Evolutionary conservation across 2,888 invertebrate genomes (phyloP), one percentile per base, ranked within the genome.

Genomic region (Scaptomyza parva): DNA sequence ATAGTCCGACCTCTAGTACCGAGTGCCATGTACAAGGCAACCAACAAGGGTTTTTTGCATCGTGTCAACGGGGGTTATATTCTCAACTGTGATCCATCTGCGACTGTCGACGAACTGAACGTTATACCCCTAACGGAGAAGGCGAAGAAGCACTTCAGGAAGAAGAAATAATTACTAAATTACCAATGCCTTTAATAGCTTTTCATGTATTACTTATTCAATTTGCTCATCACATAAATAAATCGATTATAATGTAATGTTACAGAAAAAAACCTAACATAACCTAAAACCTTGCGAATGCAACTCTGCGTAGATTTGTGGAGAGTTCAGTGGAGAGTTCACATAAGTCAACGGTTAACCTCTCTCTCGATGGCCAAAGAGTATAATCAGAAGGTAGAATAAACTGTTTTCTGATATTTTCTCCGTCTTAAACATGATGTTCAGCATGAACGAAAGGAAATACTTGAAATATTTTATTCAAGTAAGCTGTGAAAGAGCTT

Each of bases 401-500:
- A n/a, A n/a, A n/a, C 6, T 4, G 24, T 24, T 24, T 7, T 24
- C 8, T 24, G 24, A 7, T 24, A 7, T 24, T 24, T 24, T 24
- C 8, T 4, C 3, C 6, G 22, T 24, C 5, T 24, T 24, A n/a
- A n/a, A n/a, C 6, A 3, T 24, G 22, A 6, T 24, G 22, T 24
- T 1, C 6, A 6, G 22, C 6, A 9, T 28, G n/a, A n/a, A n/a
- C n/a, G n/a, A n/a, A n/a, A n/a, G n/a, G n/a, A n/a, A n/a, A n/a
- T n/a, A n/a, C 2, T 14, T 8, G 0, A 33, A 2, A n/a, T 33
- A 14, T 35, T 35, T 35, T 7, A 9, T 14, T 35, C 17, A 17
- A 30, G 28, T 4, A 26, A 30, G 22, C 52, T 59, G 35, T 52
- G 45, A 22, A 14, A 41, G 3, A 22, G 20, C 39, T 14, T 20